These are phyloP conservation scores for Heliconius charithonia DNA, from an alignment of 2,888 invertebrate species.

Conservation along the genomic window DNA sequence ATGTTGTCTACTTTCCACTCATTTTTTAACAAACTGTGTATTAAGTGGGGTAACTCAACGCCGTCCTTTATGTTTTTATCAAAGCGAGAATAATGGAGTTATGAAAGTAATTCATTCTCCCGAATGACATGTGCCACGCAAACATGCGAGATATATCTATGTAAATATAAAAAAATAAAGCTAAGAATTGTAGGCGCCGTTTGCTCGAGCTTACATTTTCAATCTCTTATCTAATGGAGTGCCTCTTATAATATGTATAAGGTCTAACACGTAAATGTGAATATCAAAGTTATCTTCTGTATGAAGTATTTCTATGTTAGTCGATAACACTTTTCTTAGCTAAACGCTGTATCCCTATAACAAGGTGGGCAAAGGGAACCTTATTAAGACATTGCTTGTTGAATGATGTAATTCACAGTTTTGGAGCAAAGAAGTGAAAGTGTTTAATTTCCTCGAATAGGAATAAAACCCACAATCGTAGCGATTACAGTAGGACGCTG, in stretches of 20 bases:
- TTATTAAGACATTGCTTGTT: not conserved
- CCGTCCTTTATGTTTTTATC: not conserved
- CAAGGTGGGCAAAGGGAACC: not conserved
- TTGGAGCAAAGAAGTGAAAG: not conserved
- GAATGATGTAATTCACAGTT: not conserved
- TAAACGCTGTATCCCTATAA: not conserved
- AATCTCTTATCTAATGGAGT: constrained; percentile 1
- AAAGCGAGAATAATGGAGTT: not conserved
- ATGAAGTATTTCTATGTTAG: not conserved
- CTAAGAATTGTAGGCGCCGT: not conserved
- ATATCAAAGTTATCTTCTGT: not conserved
- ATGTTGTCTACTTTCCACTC: not conserved
- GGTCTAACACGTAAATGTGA: not conserved
- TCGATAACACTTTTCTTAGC: not conserved
- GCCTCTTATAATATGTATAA: constrained; percentile 1
- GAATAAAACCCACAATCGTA: not conserved
- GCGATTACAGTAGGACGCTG: not conserved
- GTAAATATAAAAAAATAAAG: not conserved
- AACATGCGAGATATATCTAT: too few species aligned
- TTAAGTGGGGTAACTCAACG: not conserved
- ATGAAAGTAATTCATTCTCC: too few species aligned
- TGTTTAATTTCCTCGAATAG: not conserved
- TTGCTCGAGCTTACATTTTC: not conserved
- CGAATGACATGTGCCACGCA: too few species aligned
- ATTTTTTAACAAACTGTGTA: not conserved